Evolutionary conservation across 2,888 invertebrate species (phyloP), one percentile per base, ranked within the genome.

Genomic region (Lottia scabra): DNA sequence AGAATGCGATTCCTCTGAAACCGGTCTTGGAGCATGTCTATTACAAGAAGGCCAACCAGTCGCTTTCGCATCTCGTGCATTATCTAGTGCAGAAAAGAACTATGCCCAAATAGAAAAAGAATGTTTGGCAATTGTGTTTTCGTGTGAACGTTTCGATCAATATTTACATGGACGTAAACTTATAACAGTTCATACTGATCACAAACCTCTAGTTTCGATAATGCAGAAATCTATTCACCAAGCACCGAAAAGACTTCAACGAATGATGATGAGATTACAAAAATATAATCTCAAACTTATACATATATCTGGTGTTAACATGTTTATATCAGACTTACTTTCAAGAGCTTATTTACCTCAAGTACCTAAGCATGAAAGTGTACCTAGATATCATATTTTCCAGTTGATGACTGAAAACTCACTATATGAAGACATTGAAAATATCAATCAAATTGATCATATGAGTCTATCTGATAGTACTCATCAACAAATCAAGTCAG

Each of bases 81-180:
- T 79, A 27, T 69, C 70, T 4, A 63, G 66, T 30, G 67, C 76
- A 15, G 75, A 81, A 70, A 66, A 67, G 43, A 27, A 56, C 8
- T 80, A 79, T 65, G 75, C 78, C 10, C 76, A 79, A 45, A 80
- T 80, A 19, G 80, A 80, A 65, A 79, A 80, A 65, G 81, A 81
- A 27, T 70, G 72, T 13, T 68, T 78, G 15, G 75, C 76, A 23
- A 72, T 79, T 10, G 76, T 78, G 0, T 75, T 75, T 63, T 75
- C 65, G 1, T 71, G 69, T 56, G 75, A 73, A 68, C 48, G 45
- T 30, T 78, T 78, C 70, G 63, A 79, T n/a, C 65, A 74, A 19
- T 75, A 75, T 63, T 63, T 71, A 27, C 73, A 69, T 72, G 79
- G 78, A 19, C 56, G 74, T 15, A 27, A 73, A 4, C 43, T 67